Percentiles rank a stretch among this genome's conserved stretches.
Evolutionary conservation across 2,888 invertebrate genomes (phyloP).

Genomic region (Patella pellucida): DNA sequence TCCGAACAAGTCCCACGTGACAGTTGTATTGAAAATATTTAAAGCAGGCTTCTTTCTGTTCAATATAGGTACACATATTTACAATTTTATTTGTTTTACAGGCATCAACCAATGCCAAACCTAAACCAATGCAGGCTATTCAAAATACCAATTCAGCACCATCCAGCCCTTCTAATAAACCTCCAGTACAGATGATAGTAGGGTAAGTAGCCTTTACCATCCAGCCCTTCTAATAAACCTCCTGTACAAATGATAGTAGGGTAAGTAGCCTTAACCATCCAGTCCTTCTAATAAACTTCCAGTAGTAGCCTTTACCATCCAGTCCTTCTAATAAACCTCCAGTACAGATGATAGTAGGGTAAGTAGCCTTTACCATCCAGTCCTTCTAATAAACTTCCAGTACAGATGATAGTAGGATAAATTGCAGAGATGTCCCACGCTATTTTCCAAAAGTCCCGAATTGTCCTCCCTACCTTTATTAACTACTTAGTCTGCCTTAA

Average conservation of each 20-base stretch:
- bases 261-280: slow-evolving; percentile 47
- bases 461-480: no score
- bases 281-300: slow-evolving; percentile 62
- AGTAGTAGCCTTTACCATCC: slow-evolving; percentile 45
- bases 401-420: no score
- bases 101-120: slow-evolving; percentile 42
- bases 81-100: slow-evolving; percentile 24
- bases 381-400: no score
- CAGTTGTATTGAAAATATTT: no score
- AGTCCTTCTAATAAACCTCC: slow-evolving; percentile 62
- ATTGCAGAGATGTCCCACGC: no score
- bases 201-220: slow-evolving; percentile 47
- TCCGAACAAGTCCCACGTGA: no score
- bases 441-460: no score
- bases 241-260: slow-evolving; percentile 38
- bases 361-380: no score
- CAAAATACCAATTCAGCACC: slow-evolving; percentile 57
- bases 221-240: slow-evolving; percentile 63
- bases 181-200: slow-evolving; percentile 35
- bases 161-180: slow-evolving; percentile 64
- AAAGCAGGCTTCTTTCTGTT: no score
- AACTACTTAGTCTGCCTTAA: no score
- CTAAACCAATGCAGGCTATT: slow-evolving; percentile 42
- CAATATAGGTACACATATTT: not conserved
- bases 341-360: slow-evolving; percentile 41